Percentiles rank a stretch among this genome's conserved stretches.
Evolutionary conservation across 2,888 invertebrate genomes (phyloP).

Genomic region (Tolmerus cingulatus): DNA sequence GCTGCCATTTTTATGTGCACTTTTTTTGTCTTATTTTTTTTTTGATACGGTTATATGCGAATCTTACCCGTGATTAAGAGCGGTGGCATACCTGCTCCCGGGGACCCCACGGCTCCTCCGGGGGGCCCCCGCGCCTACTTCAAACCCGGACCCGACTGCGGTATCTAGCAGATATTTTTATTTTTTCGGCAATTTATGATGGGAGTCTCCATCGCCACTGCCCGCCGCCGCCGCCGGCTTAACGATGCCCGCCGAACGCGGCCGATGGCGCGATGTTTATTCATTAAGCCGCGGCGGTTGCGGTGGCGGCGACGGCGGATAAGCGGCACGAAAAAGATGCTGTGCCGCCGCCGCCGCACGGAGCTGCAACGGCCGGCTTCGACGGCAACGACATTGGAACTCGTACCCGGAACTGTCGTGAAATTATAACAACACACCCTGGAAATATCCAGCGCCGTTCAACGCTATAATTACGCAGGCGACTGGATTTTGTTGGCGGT

Average conservation of each 20-base stretch:
- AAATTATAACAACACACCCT: constrained; percentile 32
- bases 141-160: neutral
- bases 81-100: neutral
- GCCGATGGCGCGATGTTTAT: neutral
- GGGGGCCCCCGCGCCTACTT: neutral
- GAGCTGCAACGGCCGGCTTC: neutral
- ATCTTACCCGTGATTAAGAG: constrained; percentile 12
- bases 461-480: constrained; percentile 26
- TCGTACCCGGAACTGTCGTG: constrained; percentile 29
- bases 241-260: neutral
- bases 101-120: neutral
- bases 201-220: neutral
- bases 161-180: neutral
- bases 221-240: neutral
- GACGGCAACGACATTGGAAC: constrained; percentile 17
- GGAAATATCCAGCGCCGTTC: neutral
- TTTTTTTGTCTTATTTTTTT: neutral
- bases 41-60: neutral
- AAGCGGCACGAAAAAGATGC: neutral
- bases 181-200: neutral
- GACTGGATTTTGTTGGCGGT: constrained; percentile 18
- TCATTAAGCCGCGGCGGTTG: neutral
- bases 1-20: constrained; percentile 36
- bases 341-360: neutral
- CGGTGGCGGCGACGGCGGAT: neutral